Conservation (phyloP, 1,140 invertebrate genomes). For the Campoletis sonorensis region DNA sequence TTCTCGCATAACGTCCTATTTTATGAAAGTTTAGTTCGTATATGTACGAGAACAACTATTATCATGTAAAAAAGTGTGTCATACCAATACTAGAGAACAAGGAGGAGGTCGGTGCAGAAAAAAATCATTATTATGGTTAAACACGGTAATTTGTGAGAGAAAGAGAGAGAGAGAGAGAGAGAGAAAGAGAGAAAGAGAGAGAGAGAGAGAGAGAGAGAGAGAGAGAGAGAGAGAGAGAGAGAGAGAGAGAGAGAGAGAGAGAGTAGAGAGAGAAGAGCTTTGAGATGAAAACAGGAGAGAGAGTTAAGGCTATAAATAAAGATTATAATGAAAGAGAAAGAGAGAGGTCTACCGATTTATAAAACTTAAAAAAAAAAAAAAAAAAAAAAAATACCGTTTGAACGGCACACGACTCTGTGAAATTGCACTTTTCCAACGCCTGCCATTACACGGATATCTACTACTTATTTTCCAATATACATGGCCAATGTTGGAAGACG, state of each 20-base stretch:
- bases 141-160: neutral
- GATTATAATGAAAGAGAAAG: neutral
- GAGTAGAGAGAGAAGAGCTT: no score
- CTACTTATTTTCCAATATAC: neutral
- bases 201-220: neutral
- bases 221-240: no score
- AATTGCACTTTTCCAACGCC: neutral
- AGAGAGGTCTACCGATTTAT: neutral
- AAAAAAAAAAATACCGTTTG: neutral
- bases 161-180: neutral
- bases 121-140: constrained; percentile 15
- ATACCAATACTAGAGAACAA: neutral
- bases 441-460: neutral
- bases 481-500: neutral
- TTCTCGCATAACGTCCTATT: constrained; percentile 6
- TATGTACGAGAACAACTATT: neutral
- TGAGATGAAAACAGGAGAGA: no score
- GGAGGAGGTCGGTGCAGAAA: constrained; percentile 9
- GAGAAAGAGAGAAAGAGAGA: neutral
- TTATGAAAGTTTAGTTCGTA: neutral
- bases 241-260: no score
- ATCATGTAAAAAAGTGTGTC: constrained; percentile 7
- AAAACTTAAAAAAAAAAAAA: neutral
- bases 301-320: neutral
- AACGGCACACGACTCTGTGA: neutral